Conservation (phyloP, 1,140 invertebrate genomes). For the Drosophila equinoxialis region DNA sequence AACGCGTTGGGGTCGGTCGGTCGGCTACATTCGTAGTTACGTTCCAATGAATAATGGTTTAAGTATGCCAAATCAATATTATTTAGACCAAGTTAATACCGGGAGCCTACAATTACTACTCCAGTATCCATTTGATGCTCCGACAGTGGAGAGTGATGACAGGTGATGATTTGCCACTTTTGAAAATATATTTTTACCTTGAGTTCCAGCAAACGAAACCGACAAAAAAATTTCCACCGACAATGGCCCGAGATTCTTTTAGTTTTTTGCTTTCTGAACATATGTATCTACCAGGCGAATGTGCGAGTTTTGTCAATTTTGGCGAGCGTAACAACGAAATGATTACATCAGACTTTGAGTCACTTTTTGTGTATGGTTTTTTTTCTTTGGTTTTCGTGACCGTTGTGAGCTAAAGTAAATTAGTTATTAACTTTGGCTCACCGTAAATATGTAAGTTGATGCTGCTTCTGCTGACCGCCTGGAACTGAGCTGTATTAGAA, state of each 20-base stretch:
- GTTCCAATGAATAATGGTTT: constrained; percentile 22
- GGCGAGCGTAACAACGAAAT: constrained; percentile 66
- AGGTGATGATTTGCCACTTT: neutral
- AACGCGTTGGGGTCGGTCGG: constrained; percentile 33
- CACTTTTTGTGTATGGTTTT: constrained; percentile 54
- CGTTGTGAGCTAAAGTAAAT: constrained; percentile 37
- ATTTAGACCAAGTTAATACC: constrained; percentile 15
- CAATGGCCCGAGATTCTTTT: neutral
- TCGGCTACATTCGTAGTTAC: constrained; percentile 28
- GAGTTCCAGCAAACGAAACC: constrained; percentile 43
- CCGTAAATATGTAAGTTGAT: constrained; percentile 37
- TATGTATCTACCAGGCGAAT: constrained; percentile 2
- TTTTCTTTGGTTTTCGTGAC: constrained; percentile 23
- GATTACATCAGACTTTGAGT: constrained; percentile 80
- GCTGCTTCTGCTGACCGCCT: constrained; percentile 27
- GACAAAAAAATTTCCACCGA: constrained; percentile 38
- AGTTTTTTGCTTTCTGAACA: neutral
- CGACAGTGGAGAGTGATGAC: neutral
- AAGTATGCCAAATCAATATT: constrained; percentile 67
- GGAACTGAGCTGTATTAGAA: constrained; percentile 39
- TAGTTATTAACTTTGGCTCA: constrained; percentile 66
- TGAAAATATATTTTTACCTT: constrained; percentile 52
- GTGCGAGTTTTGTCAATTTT: constrained; percentile 35
- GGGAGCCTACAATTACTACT: neutral
- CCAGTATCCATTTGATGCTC: neutral